A percentile compares a stretch with the other conserved stretches of the same genome.
phyloP scores from a whole-genome alignment of 2,888 invertebrate species.

The Eristalis tenax region DNA sequence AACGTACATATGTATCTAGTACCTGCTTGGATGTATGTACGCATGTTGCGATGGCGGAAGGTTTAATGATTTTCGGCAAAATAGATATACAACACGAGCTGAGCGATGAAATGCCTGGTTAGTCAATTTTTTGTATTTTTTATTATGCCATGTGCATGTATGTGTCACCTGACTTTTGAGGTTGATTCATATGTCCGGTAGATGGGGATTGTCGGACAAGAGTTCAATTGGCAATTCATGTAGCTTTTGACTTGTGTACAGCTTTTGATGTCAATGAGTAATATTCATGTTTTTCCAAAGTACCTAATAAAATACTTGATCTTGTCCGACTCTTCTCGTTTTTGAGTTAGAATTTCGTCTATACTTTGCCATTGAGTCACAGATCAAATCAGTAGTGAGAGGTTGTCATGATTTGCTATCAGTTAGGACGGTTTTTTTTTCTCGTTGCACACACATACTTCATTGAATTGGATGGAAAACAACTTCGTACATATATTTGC shows the following conservation, averaged over 20 bases:
- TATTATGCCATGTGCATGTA: neutral
- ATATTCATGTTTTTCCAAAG: neutral
- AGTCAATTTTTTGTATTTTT: conserved; percentile 35
- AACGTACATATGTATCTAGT: neutral
- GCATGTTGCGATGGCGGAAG: conserved; percentile 40
- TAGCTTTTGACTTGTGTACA: neutral
- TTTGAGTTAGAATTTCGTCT: neutral
- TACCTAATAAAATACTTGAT: neutral
- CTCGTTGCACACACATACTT: no score
- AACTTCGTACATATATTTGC: no score
- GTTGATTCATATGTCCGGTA: conserved; percentile 43
- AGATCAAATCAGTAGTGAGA: neutral
- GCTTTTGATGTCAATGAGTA: neutral
- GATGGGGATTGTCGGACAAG: neutral
- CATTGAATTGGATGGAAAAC: no score
- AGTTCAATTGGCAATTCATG: neutral
- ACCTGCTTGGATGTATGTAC: neutral
- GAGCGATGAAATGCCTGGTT: conserved; percentile 13
- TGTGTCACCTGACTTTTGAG: conserved; percentile 40
- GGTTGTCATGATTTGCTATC: neutral
- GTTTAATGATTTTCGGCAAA: conserved; percentile 39
- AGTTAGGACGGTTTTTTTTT: neutral
- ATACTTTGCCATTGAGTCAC: neutral
- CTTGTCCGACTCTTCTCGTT: neutral
- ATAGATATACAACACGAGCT: conserved; percentile 8